Percentiles rank a stretch among this genome's conserved stretches.
Conservation (phyloP, 2,888 invertebrate genomes). For the Spodoptera littoralis region DNA sequence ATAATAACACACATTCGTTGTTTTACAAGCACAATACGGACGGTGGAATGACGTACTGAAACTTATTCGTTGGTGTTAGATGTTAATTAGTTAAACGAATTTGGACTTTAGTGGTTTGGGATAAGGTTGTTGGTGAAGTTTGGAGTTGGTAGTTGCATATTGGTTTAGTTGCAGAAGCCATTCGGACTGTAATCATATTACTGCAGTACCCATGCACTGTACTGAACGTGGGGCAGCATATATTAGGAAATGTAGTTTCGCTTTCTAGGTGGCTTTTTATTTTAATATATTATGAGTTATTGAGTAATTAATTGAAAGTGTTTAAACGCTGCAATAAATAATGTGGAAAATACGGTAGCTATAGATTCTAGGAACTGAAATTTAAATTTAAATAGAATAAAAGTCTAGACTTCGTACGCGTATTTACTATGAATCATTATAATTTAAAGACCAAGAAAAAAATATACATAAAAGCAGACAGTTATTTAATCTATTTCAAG, state of each 20-base stretch:
- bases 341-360: neutral
- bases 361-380: neutral
- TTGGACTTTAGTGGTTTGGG: conserved; percentile 48
- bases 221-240: conserved; percentile 54
- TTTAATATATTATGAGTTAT: conserved; percentile 19
- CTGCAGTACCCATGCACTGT: conserved; percentile 56
- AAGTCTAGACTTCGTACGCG: too few relatives aligned
- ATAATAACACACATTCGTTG: conserved; percentile 61
- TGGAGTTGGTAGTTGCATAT: conserved; percentile 30
- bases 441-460: too few relatives aligned
- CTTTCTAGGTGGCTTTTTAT: conserved; percentile 54
- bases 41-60: conserved; percentile 59
- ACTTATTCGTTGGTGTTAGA: conserved; percentile 55
- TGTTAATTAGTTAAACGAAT: conserved; percentile 49
- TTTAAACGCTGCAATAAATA: conserved; percentile 1
- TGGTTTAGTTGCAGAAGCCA: conserved; percentile 64
- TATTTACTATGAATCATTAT: too few relatives aligned
- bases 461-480: too few relatives aligned
- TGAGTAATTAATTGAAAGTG: conserved; percentile 16
- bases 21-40: conserved; percentile 62
- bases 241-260: conserved; percentile 56
- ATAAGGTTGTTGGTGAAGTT: conserved; percentile 51
- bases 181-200: conserved; percentile 71
- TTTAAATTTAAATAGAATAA: too few relatives aligned
- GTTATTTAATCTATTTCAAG: too few relatives aligned